These are phyloP conservation scores for Amazona guildingii DNA, from an alignment of 2,113 vertebrate species.

Conservation along the genomic window DNA sequence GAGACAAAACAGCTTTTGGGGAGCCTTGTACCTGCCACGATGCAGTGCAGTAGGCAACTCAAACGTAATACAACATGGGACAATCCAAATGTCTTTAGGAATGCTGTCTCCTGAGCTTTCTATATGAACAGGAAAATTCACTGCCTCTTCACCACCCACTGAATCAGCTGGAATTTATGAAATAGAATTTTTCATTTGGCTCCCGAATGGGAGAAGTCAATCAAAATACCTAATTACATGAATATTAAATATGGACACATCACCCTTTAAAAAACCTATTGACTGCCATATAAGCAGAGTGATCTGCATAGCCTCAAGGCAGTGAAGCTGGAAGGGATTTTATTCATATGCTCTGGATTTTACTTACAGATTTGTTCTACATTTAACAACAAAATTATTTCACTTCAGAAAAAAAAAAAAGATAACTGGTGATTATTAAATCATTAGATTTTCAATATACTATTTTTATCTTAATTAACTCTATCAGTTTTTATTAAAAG, in stretches of 20 bases:
- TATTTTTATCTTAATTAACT: not conserved
- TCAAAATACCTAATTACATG: conserved; percentile 29
- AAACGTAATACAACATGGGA: not conserved
- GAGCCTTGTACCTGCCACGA: not conserved
- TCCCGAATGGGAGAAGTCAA: not conserved
- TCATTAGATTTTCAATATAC: not conserved
- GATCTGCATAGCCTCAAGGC: not conserved
- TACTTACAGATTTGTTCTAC: not conserved
- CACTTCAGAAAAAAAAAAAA: not conserved
- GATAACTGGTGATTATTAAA: not conserved
- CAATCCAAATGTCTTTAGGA: not conserved
- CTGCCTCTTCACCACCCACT: not conserved
- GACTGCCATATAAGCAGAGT: not conserved
- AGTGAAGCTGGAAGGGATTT: not conserved
- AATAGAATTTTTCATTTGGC: not conserved
- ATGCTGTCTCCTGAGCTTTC: not conserved
- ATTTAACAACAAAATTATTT: not conserved
- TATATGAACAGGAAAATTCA: not conserved
- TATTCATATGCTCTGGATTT: not conserved
- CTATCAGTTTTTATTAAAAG: not conserved
- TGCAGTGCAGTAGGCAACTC: not conserved
- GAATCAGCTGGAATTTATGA: conserved; percentile 7
- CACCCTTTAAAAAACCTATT: not conserved
- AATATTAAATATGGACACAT: not conserved
- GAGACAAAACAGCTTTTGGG: not conserved